Evolutionary conservation across 2,797 vertebrate genomes (phyloP).

Genomic region (Gymnocypris eckloni): DNA sequence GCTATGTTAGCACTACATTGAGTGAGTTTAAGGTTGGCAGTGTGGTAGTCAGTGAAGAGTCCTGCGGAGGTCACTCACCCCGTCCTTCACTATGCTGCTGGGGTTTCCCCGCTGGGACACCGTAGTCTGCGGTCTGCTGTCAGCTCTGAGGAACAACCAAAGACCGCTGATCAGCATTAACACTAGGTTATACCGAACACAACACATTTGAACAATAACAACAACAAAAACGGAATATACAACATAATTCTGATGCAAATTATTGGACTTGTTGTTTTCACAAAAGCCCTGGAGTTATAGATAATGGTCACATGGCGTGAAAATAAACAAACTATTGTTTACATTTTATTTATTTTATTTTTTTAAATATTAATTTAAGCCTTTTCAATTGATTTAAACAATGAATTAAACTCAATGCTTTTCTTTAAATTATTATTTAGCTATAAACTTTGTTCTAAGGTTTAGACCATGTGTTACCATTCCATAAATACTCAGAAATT

Average conservation of each 20-base stretch:
- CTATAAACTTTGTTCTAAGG: no score
- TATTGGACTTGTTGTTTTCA: neutral
- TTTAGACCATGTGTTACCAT: no score
- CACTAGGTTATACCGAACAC: neutral
- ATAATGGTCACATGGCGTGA: no score
- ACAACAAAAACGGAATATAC: neutral
- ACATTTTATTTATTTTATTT: no score
- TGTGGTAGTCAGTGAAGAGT: neutral
- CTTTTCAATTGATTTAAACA: no score
- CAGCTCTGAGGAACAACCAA: slow-evolving; percentile 65
- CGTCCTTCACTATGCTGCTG: slow-evolving; percentile 71
- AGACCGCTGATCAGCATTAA: slow-evolving; percentile 15
- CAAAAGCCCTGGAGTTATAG: no score
- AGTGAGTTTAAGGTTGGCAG: neutral
- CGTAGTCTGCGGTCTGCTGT: slow-evolving; percentile 64
- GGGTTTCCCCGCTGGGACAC: slow-evolving; percentile 63
- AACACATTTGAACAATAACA: neutral
- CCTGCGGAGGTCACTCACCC: slow-evolving; percentile 69
- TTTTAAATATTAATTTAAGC: no score
- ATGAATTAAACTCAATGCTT: no score
- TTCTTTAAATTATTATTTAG: no score
- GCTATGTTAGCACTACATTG: neutral
- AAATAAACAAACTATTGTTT: no score
- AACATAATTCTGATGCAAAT: neutral
- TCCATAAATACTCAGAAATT: no score